Evolutionary conservation across 1,140 invertebrate genomes (phyloP).

Genomic region (Halesus radiatus): DNA sequence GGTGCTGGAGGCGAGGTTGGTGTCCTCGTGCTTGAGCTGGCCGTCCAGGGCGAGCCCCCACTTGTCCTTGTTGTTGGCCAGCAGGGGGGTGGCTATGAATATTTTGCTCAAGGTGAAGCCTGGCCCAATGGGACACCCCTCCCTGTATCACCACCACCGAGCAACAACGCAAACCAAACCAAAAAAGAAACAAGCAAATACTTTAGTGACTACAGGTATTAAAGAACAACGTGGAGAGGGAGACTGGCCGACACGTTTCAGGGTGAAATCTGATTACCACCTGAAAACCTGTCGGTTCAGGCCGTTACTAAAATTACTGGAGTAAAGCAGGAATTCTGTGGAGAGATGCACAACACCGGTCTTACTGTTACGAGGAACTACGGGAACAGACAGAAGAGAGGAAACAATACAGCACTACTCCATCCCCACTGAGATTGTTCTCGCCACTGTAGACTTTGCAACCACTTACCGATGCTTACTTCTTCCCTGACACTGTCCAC

Average conservation of each 20-base stretch:
- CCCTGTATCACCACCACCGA: constrained; percentile 72
- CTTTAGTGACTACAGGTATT: constrained; percentile 55
- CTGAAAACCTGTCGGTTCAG: constrained; percentile 14
- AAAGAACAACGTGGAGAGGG: constrained; percentile 24
- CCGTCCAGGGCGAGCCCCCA: constrained; percentile 98
- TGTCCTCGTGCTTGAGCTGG: constrained; percentile 99
- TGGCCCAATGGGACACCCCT: constrained; percentile 96
- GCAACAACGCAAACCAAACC: constrained; percentile 58
- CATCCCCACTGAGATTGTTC: background rate
- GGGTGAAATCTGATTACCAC: background rate
- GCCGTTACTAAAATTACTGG: constrained; percentile 26
- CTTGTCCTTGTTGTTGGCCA: constrained; percentile 99
- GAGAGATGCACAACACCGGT: constrained; percentile 47
- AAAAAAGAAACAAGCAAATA: constrained; percentile 58
- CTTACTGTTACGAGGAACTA: constrained; percentile 50
- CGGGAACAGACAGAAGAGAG: constrained; percentile 41
- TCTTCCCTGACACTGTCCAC: background rate
- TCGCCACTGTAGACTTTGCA: background rate
- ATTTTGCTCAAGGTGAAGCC: constrained; percentile 99
- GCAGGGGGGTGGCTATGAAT: constrained; percentile 93
- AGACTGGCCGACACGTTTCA: background rate
- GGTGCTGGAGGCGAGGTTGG: constrained; percentile 94
- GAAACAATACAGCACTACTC: constrained; percentile 51
- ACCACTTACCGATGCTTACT: background rate
- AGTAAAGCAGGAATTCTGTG: constrained; percentile 45